A percentile compares a stretch with the other conserved stretches of the same genome.
Conservation (phyloP, 2,797 vertebrate genomes). For the Hirundo rustica region DNA sequence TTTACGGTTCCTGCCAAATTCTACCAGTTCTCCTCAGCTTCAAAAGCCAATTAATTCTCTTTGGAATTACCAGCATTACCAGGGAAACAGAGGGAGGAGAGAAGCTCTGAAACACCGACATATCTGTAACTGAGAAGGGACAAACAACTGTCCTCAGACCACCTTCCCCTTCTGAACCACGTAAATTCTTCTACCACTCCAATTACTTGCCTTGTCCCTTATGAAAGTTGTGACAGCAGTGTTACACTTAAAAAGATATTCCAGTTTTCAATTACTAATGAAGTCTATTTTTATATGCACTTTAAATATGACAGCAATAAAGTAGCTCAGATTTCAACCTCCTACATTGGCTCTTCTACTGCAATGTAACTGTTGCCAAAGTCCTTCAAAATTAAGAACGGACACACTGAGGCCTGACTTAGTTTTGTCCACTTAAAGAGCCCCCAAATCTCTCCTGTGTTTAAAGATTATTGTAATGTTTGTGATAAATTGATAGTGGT, state of each 20-base stretch:
- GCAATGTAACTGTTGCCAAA: neutral
- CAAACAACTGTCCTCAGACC: neutral
- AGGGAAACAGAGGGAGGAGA: neutral
- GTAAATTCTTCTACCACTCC: neutral
- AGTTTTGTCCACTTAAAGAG: neutral
- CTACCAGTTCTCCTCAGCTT: neutral
- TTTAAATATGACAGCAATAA: neutral
- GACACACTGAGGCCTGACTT: neutral
- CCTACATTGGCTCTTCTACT: neutral
- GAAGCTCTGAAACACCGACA: neutral
- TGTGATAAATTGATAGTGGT: neutral
- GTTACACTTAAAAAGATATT: neutral
- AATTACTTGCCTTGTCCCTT: constrained; percentile 8
- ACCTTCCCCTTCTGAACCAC: neutral
- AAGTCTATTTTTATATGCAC: constrained; percentile 47
- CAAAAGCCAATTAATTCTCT: neutral
- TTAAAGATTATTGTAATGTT: neutral
- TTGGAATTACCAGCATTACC: neutral
- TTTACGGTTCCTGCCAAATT: neutral
- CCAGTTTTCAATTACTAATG: constrained; percentile 30
- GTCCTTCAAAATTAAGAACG: constrained; percentile 4
- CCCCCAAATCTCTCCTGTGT: neutral
- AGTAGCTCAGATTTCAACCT: constrained; percentile 31
- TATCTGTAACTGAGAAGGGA: neutral
- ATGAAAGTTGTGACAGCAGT: neutral